These are phyloP conservation scores for Saccopteryx leptura DNA, from an alignment of 2,113 vertebrate genomes.

Conservation along the genomic window DNA sequence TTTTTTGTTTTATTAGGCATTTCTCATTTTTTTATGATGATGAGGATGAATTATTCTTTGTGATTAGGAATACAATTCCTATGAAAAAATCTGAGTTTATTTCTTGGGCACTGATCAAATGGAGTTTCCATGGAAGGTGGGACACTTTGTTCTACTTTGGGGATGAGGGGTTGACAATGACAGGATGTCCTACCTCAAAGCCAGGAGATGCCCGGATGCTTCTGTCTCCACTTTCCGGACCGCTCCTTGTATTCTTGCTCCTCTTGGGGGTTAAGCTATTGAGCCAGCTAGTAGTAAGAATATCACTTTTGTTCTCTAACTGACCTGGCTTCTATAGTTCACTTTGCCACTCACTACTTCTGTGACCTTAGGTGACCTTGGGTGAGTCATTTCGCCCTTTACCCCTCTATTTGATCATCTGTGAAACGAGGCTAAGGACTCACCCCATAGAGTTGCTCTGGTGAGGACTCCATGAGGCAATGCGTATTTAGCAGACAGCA, in stretches of 20 bases:
- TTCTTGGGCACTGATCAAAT: background rate
- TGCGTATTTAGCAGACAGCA: accelerated
- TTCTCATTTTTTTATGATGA: background rate
- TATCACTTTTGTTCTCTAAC: background rate
- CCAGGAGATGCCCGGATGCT: background rate
- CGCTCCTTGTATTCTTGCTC: background rate
- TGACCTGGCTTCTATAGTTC: background rate
- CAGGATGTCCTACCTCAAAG: background rate
- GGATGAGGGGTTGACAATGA: background rate
- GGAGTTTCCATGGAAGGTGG: background rate
- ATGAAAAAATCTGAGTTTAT: background rate
- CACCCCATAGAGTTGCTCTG: background rate
- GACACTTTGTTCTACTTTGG: background rate
- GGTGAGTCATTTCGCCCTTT: background rate
- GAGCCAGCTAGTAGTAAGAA: background rate
- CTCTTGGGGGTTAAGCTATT: background rate
- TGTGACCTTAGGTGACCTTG: background rate
- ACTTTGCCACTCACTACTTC: background rate
- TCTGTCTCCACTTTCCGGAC: background rate
- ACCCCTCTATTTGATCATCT: background rate
- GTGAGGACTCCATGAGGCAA: accelerated
- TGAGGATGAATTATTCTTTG: background rate
- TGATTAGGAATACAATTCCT: background rate
- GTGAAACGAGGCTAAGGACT: no score
- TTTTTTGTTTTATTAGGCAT: background rate